Percentiles rank a stretch among this genome's conserved stretches.
Conservation (phyloP, 2,113 vertebrate species). For the Scomber colias region DNA sequence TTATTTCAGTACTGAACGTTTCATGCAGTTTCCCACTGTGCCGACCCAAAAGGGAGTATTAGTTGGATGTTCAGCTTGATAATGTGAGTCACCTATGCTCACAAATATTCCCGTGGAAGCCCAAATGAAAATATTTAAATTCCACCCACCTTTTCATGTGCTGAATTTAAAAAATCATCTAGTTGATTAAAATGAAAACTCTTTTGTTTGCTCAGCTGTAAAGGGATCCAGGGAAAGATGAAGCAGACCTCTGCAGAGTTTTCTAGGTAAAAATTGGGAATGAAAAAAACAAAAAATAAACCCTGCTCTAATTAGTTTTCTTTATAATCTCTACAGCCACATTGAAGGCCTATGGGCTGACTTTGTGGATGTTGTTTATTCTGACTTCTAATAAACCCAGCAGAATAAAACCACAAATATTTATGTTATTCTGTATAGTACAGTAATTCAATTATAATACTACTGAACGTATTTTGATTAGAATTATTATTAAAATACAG, state of each 20-base stretch:
- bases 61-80: constrained; percentile 43
- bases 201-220: constrained; percentile 40
- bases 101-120: constrained; percentile 29
- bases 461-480: background rate
- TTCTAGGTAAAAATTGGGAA: constrained; percentile 54
- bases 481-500: background rate
- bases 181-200: constrained; percentile 53
- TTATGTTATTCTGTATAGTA: background rate
- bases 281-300: constrained; percentile 14
- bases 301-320: constrained; percentile 59
- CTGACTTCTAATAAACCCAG: constrained; percentile 38
- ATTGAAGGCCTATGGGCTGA: constrained; percentile 39
- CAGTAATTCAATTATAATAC: background rate
- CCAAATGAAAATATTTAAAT: constrained; percentile 57
- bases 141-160: constrained; percentile 38
- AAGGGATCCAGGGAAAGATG: constrained; percentile 16
- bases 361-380: constrained; percentile 53
- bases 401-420: constrained; percentile 11
- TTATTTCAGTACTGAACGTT: constrained; percentile 22
- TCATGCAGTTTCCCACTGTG: constrained; percentile 21
- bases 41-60: constrained; percentile 1
- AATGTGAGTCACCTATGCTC: constrained; percentile 29
- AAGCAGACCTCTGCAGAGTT: constrained; percentile 38
- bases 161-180: constrained; percentile 47
- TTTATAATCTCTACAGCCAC: constrained; percentile 62